phyloP scores from a whole-genome alignment of 2,113 vertebrate species.

The Synchiropus splendidus region DNA sequence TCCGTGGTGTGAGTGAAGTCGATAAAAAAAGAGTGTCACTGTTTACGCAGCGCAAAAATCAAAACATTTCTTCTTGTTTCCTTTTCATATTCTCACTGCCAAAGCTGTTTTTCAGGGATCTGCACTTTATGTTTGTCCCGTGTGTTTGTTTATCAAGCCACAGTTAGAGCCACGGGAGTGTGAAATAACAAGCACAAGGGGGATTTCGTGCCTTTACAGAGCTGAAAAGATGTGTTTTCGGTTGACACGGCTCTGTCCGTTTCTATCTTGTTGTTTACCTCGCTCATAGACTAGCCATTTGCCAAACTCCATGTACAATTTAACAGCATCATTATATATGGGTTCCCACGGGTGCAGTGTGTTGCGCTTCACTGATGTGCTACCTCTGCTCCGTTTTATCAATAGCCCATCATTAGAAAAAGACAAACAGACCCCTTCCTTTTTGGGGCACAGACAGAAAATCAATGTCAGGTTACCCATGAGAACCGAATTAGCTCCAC shows the following conservation, averaged over 20 bases:
- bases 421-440: constrained; percentile 61
- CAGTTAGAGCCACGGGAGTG: constrained; percentile 64
- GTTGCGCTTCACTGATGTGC: constrained; percentile 53
- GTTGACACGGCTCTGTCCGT: constrained; percentile 45
- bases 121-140: constrained; percentile 5
- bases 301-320: constrained; percentile 42
- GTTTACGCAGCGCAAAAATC: no score
- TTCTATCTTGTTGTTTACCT: constrained; percentile 49
- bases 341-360: constrained; percentile 55
- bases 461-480: constrained; percentile 74
- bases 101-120: no score
- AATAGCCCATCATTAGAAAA: constrained; percentile 63
- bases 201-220: constrained; percentile 62
- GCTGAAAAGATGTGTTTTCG: constrained; percentile 49
- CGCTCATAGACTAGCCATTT: constrained; percentile 23
- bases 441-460: constrained; percentile 66
- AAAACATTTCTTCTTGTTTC: no score
- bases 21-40: no score
- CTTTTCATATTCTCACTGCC: no score
- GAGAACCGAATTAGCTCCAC: constrained; percentile 75
- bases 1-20: no score
- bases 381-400: constrained; percentile 64
- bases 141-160: constrained; percentile 34
- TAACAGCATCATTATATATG: constrained; percentile 52
- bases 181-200: constrained; percentile 75